A percentile compares a stretch with the other conserved stretches of the same genome.
phyloP scores from a whole-genome alignment of 2,113 vertebrate species.

The Dolichallabes microphthalmus region DNA sequence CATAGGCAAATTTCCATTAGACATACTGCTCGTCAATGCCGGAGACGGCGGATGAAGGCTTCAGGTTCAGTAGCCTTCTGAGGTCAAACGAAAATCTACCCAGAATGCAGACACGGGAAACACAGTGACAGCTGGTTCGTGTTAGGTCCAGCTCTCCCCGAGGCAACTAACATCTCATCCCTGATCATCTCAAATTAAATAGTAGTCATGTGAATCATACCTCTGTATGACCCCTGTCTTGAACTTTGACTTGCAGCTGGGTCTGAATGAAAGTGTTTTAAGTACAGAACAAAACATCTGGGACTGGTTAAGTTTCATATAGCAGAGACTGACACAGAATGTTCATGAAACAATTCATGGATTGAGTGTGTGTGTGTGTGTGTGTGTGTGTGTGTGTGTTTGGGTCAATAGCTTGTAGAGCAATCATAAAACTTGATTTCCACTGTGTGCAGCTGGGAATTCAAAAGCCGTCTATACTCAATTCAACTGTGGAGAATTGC shows the following conservation, averaged over 20 bases:
- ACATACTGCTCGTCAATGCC: background rate
- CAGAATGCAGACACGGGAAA: slow-evolving; percentile 47
- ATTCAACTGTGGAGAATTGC: background rate
- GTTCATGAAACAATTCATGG: background rate
- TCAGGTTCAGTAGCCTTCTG: slow-evolving; percentile 60
- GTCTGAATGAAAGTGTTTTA: background rate
- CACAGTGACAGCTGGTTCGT: slow-evolving; percentile 39
- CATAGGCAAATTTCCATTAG: background rate
- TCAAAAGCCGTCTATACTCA: background rate
- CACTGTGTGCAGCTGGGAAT: background rate
- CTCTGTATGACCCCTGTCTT: slow-evolving; percentile 32
- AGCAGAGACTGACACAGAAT: background rate
- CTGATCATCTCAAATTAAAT: slow-evolving; percentile 37
- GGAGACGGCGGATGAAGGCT: slow-evolving; percentile 49
- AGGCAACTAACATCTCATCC: slow-evolving; percentile 27
- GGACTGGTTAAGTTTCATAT: background rate
- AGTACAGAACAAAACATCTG: slow-evolving; percentile 17
- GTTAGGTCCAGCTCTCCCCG: slow-evolving; percentile 39
- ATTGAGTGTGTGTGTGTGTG: background rate
- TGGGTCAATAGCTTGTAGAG: background rate
- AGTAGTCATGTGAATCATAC: slow-evolving; percentile 17
- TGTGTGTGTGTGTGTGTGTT: background rate
- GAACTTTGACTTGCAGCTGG: slow-evolving; percentile 32
- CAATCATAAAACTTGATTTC: slow-evolving; percentile 15
- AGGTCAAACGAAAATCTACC: slow-evolving; percentile 70